phyloP scores from a whole-genome alignment of 2,797 vertebrate genomes.

The Chloroceryle amazona region DNA sequence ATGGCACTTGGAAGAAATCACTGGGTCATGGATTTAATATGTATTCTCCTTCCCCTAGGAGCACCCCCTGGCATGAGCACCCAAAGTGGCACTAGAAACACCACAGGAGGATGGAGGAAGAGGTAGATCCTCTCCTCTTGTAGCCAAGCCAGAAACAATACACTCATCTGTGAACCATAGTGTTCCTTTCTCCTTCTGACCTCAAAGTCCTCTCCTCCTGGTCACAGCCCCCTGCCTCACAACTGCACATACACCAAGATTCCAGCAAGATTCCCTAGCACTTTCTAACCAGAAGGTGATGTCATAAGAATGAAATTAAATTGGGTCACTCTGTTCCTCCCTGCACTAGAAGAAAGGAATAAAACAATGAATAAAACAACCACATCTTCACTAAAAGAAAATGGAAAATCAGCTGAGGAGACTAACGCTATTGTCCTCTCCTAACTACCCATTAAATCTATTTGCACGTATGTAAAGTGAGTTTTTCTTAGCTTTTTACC shows the following conservation, averaged over 20 bases:
- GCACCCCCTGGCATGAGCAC: neutral
- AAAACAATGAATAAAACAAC: neutral
- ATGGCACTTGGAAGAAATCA: neutral
- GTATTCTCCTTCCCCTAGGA: neutral
- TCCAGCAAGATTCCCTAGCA: neutral
- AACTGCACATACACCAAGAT: neutral
- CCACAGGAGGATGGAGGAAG: neutral
- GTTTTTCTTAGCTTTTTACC: neutral
- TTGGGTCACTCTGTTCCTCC: neutral
- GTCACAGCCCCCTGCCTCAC: neutral
- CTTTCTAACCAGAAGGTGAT: neutral
- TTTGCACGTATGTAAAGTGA: neutral
- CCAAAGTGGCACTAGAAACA: neutral
- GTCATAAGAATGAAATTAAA: neutral
- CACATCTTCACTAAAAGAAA: neutral
- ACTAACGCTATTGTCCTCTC: neutral
- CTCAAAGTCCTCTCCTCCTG: neutral
- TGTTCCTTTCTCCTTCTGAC: neutral
- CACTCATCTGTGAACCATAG: neutral
- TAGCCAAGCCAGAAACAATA: neutral
- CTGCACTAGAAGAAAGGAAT: accelerated
- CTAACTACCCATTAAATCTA: neutral
- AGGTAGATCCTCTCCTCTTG: neutral
- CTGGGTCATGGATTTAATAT: neutral
- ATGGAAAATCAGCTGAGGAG: neutral